Evolutionary conservation across 1,140 invertebrate genomes (phyloP).

Genomic region (Musca vetustissima): DNA sequence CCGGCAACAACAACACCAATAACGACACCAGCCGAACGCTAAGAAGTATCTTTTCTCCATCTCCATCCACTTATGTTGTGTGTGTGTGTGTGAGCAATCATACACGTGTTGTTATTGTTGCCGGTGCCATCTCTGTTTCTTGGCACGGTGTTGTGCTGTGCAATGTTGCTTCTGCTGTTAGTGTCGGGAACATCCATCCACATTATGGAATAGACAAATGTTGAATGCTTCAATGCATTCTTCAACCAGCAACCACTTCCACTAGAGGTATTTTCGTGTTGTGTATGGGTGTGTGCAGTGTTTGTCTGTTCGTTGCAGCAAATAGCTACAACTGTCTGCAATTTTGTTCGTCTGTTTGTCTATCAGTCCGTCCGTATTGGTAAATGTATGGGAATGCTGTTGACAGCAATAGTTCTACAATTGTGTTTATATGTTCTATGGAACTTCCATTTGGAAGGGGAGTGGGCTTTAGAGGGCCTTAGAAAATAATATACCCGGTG

Average conservation of each 20-base stretch:
- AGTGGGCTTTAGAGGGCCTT: no score
- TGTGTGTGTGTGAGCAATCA: no score
- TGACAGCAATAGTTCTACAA: not conserved
- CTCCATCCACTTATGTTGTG: not conserved
- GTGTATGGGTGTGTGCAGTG: not conserved
- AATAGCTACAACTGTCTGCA: not conserved
- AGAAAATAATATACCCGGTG: no score
- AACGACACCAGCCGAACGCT: not conserved
- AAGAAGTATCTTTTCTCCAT: not conserved
- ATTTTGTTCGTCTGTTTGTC: not conserved
- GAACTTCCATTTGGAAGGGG: no score
- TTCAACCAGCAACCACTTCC: not conserved
- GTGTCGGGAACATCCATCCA: not conserved
- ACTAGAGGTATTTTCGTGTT: not conserved
- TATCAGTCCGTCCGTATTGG: not conserved
- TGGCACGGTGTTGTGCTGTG: no score
- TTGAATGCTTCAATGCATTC: conserved; percentile 3
- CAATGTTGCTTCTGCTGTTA: not conserved
- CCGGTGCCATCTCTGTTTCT: not conserved
- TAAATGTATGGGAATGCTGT: not conserved
- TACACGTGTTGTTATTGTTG: no score
- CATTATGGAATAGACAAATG: not conserved
- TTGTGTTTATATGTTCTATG: no score
- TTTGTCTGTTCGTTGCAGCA: not conserved
- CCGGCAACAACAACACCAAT: not conserved